Percentiles rank a stretch among this genome's conserved stretches.
Evolutionary conservation across 2,113 vertebrate genomes (phyloP).

Genomic region (Tragulus kanchil): DNA sequence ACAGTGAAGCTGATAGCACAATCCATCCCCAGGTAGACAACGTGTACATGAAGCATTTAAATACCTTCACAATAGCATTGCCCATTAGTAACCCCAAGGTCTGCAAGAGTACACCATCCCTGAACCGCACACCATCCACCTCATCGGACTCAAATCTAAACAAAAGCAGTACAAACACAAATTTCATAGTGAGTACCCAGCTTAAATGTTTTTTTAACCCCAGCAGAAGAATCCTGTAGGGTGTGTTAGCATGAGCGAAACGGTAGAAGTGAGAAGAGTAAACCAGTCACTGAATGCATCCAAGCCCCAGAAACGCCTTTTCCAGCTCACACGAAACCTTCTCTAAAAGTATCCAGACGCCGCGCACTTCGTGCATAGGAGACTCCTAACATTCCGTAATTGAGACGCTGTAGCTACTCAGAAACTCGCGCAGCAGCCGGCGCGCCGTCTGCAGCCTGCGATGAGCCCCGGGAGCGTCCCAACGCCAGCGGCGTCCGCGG

Average conservation of each 20-base stretch:
- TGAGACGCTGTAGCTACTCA: background rate
- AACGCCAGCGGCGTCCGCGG: too few species aligned
- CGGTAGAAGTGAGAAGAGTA: background rate
- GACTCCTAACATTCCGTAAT: background rate
- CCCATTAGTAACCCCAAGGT: slow-evolving; percentile 1
- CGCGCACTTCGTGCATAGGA: background rate
- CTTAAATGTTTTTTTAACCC: slow-evolving; percentile 52
- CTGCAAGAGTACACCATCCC: background rate
- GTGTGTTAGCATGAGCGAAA: background rate
- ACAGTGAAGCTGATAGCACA: background rate
- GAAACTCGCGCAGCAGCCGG: background rate
- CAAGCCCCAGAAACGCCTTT: background rate
- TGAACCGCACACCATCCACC: slow-evolving; percentile 30
- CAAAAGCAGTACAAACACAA: background rate
- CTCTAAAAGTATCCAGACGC: background rate
- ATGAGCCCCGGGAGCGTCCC: background rate
- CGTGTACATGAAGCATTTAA: background rate
- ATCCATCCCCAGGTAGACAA: background rate
- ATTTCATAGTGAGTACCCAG: background rate
- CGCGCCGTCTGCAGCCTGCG: background rate
- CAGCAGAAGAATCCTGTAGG: background rate
- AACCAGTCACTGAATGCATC: background rate
- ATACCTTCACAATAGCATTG: background rate
- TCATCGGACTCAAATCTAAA: slow-evolving; percentile 47
- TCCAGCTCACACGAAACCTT: slow-evolving; percentile 51